Base-by-base conservation (phyloP, 1,140 invertebrate species). In the Dryas iulia region DNA sequence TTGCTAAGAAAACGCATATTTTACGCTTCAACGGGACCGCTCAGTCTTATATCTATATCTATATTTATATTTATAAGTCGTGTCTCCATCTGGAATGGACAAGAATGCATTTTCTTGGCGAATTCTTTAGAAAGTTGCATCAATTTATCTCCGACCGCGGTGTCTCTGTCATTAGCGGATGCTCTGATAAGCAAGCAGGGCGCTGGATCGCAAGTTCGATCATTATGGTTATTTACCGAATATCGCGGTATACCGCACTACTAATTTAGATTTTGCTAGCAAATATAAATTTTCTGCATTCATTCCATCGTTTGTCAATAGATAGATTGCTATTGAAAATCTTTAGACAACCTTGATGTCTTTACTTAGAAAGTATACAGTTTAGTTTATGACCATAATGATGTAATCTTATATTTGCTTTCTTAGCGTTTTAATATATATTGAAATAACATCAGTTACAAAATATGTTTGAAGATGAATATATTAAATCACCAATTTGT, bases 121-220 rank as follows among this genome's bases (percentile, higher is more conserved):
- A 66, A 52, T 66, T 65, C 66, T 31, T 53, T 76, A 76, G 76
- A 78, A 80, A 78, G 73, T 72, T 71, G 64, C 30, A 58, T 31
- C 59, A 47, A 75, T 77, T 74, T 71, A 59, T 69, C 64, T 62
- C 23, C 61, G 73, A 71, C 68, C 77, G 30, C 67, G 71, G 71
- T 74, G 75, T 71, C 62, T 47, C 68, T 65, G 66, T 73, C 71
- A 84, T 85, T 83, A 82, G 69, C 30, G 18, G 39, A 66, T 72
- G 84, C 82, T 87, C 84, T 87, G 81, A 84, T 87, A 84, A 80
- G 66, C 70, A 84, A 78, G 59, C 67, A 72, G 84, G 68, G 64
- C 84, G 73, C 57, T 53, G 59, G 59, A 61, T 52, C 64, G 66
- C 53, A 8, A 31, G 59, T 68, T 59, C 52, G 66, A 68, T 68